These are phyloP conservation scores for Tragulus kanchil DNA, from an alignment of 2,113 vertebrate genomes.

Conservation along the genomic window DNA sequence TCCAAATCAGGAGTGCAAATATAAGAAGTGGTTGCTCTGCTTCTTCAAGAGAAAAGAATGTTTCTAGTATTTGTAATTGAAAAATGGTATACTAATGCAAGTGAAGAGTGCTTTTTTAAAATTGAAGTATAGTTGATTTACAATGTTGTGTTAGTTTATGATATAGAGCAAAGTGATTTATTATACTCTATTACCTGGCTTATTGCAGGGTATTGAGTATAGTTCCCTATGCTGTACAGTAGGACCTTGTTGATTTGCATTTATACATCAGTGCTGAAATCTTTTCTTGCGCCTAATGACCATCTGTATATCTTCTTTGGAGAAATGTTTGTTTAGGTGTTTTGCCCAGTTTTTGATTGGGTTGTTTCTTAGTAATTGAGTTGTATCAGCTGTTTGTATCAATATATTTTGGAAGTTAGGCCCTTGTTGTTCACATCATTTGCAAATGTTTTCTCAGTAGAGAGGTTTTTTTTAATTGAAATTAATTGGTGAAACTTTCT, in stretches of 20 bases:
- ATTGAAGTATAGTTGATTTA: not conserved
- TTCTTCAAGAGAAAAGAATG: not conserved
- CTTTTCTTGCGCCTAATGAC: not conserved
- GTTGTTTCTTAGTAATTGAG: not conserved
- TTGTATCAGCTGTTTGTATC: not conserved
- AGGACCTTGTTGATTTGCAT: not conserved
- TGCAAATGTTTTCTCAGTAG: not conserved
- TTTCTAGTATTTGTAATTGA: conserved; percentile 46
- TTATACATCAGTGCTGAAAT: not conserved
- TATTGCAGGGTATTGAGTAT: not conserved
- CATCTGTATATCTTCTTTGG: not conserved
- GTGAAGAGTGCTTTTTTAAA: conserved; percentile 37
- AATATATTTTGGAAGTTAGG: not conserved
- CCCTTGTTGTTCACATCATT: not conserved
- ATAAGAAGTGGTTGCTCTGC: not conserved
- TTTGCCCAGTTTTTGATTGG: not conserved
- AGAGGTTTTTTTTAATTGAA: conserved; percentile 50
- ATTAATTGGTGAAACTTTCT: conserved; percentile 46
- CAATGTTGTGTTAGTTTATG: not conserved
- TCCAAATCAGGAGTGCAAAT: conserved; percentile 3
- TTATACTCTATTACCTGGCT: not conserved
- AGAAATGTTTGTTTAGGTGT: not conserved
- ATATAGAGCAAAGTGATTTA: not conserved
- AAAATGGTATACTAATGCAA: not conserved
- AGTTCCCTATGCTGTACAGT: not conserved